Evolutionary conservation across 2,888 invertebrate species (phyloP).

Genomic region (Fabriciana adippe): DNA sequence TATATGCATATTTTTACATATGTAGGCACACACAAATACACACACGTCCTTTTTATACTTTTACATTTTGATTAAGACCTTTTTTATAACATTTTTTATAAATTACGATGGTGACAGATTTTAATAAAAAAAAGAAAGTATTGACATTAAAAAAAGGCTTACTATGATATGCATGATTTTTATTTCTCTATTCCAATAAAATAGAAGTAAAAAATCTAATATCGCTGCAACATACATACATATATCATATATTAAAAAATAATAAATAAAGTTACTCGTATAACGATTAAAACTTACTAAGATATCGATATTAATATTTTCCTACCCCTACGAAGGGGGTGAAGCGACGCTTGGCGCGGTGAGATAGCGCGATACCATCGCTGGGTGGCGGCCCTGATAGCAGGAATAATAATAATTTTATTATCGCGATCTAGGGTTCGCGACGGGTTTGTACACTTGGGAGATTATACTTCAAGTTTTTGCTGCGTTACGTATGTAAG

Average conservation of each 20-base stretch:
- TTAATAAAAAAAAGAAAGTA: too few relatives aligned
- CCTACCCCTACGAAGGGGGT: slow-evolving; percentile 67
- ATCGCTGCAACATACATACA: neutral
- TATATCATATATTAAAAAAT: neutral
- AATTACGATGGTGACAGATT: too few relatives aligned
- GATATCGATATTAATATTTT: slow-evolving; percentile 50
- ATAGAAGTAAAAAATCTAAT: too few relatives aligned
- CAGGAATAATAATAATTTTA: slow-evolving; percentile 81
- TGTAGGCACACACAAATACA: too few relatives aligned
- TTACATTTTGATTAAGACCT: too few relatives aligned
- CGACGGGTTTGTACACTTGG: slow-evolving; percentile 45
- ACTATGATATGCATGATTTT: too few relatives aligned
- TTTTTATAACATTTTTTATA: too few relatives aligned
- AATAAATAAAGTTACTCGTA: neutral
- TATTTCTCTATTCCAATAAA: too few relatives aligned
- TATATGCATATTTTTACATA: too few relatives aligned
- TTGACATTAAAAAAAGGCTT: too few relatives aligned
- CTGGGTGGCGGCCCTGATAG: slow-evolving; percentile 78
- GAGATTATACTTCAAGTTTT: slow-evolving; percentile 27
- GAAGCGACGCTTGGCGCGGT: slow-evolving; percentile 78
- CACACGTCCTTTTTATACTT: too few relatives aligned
- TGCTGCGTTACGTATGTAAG: neutral
- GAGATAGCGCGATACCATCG: slow-evolving; percentile 79
- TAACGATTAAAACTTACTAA: slow-evolving; percentile 11
- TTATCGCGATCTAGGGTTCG: slow-evolving; percentile 74